Evolutionary conservation across 1,140 invertebrate species (phyloP).

Genomic region (Oryzaephilus surinamensis): DNA sequence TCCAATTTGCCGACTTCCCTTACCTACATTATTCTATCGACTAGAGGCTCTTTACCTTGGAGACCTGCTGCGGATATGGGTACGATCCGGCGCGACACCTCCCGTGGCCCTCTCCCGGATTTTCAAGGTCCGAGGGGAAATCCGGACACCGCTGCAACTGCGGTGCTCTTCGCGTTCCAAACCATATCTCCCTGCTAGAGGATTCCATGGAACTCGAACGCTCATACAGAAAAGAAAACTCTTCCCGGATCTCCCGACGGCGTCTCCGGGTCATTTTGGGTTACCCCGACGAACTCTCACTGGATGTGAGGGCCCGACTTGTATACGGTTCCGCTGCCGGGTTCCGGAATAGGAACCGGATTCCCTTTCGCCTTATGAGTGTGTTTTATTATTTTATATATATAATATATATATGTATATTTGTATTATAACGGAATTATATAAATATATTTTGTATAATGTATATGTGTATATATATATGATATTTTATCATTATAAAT

Average conservation of each 20-base stretch:
- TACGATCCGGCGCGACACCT: conserved; percentile 51
- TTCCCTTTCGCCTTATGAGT: conserved; percentile 53
- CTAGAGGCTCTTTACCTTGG: conserved; percentile 82
- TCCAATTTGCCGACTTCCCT: conserved; percentile 70
- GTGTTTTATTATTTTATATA: no score
- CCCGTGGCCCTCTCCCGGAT: conserved; percentile 60
- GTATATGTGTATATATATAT: conserved; percentile 4
- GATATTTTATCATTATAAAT: no score
- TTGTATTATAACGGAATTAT: no score
- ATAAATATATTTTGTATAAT: no score
- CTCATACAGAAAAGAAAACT: conserved; percentile 74
- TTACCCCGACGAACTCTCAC: conserved; percentile 44
- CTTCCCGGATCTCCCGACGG: no score
- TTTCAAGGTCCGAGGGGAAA: conserved; percentile 56
- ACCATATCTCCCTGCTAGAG: conserved; percentile 56
- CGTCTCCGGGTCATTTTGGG: no score
- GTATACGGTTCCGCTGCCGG: no score
- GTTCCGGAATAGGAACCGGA: conserved; percentile 64
- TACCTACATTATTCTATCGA: conserved; percentile 85
- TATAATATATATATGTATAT: no score
- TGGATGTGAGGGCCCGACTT: conserved; percentile 51
- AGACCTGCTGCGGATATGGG: no score
- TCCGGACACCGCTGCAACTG: conserved; percentile 52
- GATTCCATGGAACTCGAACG: no score
- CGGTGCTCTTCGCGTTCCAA: no score